A percentile compares a stretch with the other conserved stretches of the same genome.
These are phyloP conservation scores for Chauna torquata DNA, from an alignment of 2,113 vertebrate genomes.

Conservation along the genomic window DNA sequence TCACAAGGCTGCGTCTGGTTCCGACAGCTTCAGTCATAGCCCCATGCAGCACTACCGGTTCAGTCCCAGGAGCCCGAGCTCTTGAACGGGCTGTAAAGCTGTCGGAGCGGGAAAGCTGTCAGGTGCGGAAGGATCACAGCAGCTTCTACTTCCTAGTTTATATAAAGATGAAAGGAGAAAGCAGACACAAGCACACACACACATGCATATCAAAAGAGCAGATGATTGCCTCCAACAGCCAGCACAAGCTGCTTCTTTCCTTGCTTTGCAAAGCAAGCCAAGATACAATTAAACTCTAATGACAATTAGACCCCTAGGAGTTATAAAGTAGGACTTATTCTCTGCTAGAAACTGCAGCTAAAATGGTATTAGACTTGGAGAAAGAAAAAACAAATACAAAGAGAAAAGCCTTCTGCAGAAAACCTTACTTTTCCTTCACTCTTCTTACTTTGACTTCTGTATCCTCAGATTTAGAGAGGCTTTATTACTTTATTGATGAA, in stretches of 20 bases:
- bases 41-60: neutral
- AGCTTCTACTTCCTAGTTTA: neutral
- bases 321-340: neutral
- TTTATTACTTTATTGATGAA: neutral
- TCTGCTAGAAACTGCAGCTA: neutral
- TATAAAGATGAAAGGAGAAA: conserved; percentile 25
- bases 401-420: neutral
- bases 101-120: neutral
- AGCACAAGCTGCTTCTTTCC: neutral
- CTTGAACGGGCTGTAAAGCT: neutral
- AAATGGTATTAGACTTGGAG: neutral
- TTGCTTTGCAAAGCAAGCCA: neutral
- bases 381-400: neutral
- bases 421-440: neutral
- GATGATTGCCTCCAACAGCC: neutral
- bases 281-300: neutral
- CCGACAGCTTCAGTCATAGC: neutral
- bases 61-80: neutral
- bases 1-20: neutral
- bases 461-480: neutral
- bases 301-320: neutral
- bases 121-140: conserved; percentile 20
- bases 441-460: neutral
- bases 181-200: neutral
- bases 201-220: conserved; percentile 24